phyloP scores from a whole-genome alignment of 1,140 invertebrate species.

The Rhagoletis pomonella region DNA sequence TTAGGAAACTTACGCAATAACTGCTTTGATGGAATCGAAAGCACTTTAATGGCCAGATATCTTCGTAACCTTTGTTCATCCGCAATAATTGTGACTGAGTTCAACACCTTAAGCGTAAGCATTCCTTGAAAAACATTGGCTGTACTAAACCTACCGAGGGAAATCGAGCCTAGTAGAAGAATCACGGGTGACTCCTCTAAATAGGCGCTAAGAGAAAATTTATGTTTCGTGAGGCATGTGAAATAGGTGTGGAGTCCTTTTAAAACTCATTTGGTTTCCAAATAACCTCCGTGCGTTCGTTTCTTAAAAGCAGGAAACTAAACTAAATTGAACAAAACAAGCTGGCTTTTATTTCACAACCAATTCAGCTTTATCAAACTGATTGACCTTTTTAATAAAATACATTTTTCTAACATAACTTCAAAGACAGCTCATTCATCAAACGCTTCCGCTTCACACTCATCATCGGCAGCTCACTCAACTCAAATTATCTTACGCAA shows the following conservation, averaged over 20 bases:
- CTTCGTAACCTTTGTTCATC: no score
- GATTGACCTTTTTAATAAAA: conserved; percentile 47
- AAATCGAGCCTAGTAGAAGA: no score
- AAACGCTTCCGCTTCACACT: not conserved
- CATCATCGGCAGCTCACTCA: not conserved
- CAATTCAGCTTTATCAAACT: not conserved
- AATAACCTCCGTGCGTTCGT: not conserved
- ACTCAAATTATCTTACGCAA: conserved; percentile 19
- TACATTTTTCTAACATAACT: not conserved
- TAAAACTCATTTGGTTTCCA: not conserved
- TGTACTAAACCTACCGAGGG: no score
- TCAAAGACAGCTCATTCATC: not conserved
- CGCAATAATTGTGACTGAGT: no score
- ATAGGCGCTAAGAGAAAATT: no score
- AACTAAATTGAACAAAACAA: not conserved
- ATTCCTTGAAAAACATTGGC: no score
- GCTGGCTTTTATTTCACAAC: not conserved
- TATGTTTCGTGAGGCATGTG: no score
- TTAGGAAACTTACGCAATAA: no score
- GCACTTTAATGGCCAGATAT: no score
- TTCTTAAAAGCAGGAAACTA: not conserved
- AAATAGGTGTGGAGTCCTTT: not conserved
- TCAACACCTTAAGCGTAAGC: no score
- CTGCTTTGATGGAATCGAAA: no score
- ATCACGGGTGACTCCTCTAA: no score